Base-by-base conservation (phyloP, 1,140 invertebrate genomes). In the Ruditapes philippinarum region DNA sequence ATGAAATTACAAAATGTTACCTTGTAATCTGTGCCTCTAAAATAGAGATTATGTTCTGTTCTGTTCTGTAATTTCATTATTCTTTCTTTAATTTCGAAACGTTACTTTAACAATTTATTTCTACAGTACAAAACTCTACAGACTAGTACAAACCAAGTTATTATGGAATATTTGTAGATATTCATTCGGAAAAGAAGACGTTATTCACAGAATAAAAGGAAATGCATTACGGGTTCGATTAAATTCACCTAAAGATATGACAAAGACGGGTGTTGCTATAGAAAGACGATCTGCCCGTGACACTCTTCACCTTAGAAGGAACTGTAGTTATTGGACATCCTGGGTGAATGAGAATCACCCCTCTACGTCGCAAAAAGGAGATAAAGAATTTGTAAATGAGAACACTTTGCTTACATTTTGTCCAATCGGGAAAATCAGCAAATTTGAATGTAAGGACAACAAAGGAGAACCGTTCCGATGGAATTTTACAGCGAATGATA, bases 341-440 rank as follows among this genome's bases (percentile, higher is more conserved):
- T 84, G 60, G 81, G 42, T 84, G 28, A 54, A 84, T 31, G 36
- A 68, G 3, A 25, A 84, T 31, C 38, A 49, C 33, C 81, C 81
- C 28, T 25, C 40, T 14, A 0, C 2, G n/a, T 31, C 45, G 2
- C 51, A 42, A 14, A 60, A 82, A 40, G 12, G 28, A 0, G 79
- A 65, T 25, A 38, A 40, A 7, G 79, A 82, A 40, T 40, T 12
- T 11, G 25, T 82, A 4, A n/a, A 54, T 3, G 4, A 36, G 54
- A 17, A 54, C 4, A 40, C 31, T 14, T n/a, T 82, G 49, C 19
- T 42, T 4, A 25, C 0, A 17, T 62, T 65, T 40, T 82, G 79
- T 65, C 79, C 79, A 12, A 17, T 11, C 19, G 79, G 79, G 22
- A 82, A 19, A 11, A 65, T 82, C 3, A 82, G n/a, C 14, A 36